Evolutionary conservation across 2,797 vertebrate genomes (phyloP).

Genomic region (Sandelia bainsii): DNA sequence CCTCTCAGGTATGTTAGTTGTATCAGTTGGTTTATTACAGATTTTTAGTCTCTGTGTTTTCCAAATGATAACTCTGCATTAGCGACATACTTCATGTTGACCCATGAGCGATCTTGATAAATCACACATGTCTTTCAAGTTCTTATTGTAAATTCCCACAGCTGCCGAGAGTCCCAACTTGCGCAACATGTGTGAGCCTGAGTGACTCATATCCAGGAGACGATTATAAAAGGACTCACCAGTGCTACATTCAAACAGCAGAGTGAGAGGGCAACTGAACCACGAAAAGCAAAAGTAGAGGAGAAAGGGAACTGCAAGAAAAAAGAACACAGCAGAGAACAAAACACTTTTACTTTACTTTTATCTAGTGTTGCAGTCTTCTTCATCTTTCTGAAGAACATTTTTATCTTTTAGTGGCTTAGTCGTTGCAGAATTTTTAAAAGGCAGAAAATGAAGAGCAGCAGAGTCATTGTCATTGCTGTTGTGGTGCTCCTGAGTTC

Average conservation of each 20-base stretch:
- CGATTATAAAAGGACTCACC: conserved; percentile 55
- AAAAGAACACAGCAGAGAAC: conserved; percentile 9
- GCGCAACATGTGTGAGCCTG: conserved; percentile 37
- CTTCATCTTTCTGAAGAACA: conserved; percentile 13
- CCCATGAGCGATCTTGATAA: conserved; percentile 5
- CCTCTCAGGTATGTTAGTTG: neutral
- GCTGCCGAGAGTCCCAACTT: conserved; percentile 43
- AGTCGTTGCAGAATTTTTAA: conserved; percentile 11
- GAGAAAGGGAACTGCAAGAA: conserved; percentile 12
- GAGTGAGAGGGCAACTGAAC: conserved; percentile 22
- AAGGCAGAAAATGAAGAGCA: conserved; percentile 61
- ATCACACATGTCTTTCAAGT: conserved; percentile 1
- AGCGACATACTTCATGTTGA: conserved; percentile 10
- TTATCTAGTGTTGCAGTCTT: conserved; percentile 6
- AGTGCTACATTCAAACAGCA: conserved; percentile 62
- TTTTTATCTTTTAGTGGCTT: conserved; percentile 7
- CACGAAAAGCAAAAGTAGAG: conserved; percentile 21
- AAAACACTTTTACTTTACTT: neutral
- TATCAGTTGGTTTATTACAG: neutral
- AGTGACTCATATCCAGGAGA: conserved; percentile 62
- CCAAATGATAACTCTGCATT: neutral
- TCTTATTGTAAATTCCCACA: conserved; percentile 60
- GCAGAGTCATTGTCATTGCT: conserved; percentile 48
- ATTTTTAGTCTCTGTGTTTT: conserved; percentile 49
- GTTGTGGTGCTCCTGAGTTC: conserved; percentile 59